Base-by-base conservation (phyloP, 2,888 invertebrate species). In the Lobophora halterata region DNA sequence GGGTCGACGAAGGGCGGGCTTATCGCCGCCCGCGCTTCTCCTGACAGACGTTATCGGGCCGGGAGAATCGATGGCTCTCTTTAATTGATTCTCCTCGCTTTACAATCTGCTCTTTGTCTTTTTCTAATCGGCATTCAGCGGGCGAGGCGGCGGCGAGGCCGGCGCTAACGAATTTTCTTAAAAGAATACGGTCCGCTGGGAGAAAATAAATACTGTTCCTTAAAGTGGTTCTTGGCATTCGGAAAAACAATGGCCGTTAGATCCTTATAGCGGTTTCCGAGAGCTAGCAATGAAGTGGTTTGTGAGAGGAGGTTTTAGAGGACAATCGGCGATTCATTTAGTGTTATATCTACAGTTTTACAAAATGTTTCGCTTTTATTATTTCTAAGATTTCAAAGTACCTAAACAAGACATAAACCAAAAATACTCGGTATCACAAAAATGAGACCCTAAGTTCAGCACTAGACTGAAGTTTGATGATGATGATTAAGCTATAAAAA, bases 41-140 rank as follows among this genome's bases (percentile, higher is more conserved):
- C n/a, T n/a, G n/a, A n/a, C n/a, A n/a, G n/a, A n/a, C n/a, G n/a
- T n/a, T n/a, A n/a, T n/a, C n/a, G n/a, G n/a, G n/a, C n/a, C n/a
- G n/a, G n/a, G n/a, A 65, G 65, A 71, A 86, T 85, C 85, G 77
- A 86, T 79, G 79, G 79, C 67, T 58, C 69, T 60, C 77, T 80
- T 85, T 87, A 86, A 86, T 86, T 86, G 86, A 85, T 85, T 85
- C 76, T 65, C 75, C 61, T 67, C 64, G 59, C 55, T 61, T 71
- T 61, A 71, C 76, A 77, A 73, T 71, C 72, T 71, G 55, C 65
- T 66, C 79, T 81, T 82, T 82, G 82, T 82, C 79, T 81, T 76
- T 70, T 70, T 71, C 75, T 74, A 77, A 79, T 82, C 75, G 79
- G 67, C 71, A 79, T 82, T 79, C 80, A 71, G 62, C 55, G 48